These are phyloP conservation scores for Oligia strigilis DNA, from an alignment of 2,888 invertebrate species.

Conservation along the genomic window DNA sequence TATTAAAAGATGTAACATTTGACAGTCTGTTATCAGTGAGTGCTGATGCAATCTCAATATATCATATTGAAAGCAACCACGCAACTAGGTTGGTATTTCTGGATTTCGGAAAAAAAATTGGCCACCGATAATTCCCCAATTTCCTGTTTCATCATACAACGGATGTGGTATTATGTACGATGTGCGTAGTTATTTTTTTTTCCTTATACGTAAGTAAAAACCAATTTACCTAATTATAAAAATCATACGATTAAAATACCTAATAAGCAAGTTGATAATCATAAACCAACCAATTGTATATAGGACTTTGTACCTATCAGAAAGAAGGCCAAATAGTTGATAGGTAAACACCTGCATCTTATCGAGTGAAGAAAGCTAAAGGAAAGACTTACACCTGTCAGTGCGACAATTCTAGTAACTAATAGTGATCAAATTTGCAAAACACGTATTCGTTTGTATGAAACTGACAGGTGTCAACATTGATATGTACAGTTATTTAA, in stretches of 20 bases:
- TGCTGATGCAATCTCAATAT: constrained; percentile 46
- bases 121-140: neutral
- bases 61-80: constrained; percentile 1
- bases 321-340: neutral
- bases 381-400: neutral
- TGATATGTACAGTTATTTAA: too few species aligned
- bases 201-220: neutral
- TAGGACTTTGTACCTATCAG: neutral
- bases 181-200: neutral
- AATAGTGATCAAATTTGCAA: neutral
- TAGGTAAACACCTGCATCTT: neutral
- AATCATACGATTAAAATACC: constrained; percentile 22
- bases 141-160: constrained; percentile 45
- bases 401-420: neutral
- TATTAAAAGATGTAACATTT: constrained; percentile 4
- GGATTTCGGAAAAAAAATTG: constrained; percentile 9
- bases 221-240: neutral
- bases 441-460: neutral
- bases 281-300: too few species aligned
- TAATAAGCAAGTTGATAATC: neutral
- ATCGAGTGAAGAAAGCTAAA: neutral
- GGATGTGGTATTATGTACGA: constrained; percentile 10
- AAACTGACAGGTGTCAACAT: neutral
- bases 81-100: neutral
- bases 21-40: neutral